phyloP scores from a whole-genome alignment of 2,113 vertebrate species.

The Syngnathus typhle region DNA sequence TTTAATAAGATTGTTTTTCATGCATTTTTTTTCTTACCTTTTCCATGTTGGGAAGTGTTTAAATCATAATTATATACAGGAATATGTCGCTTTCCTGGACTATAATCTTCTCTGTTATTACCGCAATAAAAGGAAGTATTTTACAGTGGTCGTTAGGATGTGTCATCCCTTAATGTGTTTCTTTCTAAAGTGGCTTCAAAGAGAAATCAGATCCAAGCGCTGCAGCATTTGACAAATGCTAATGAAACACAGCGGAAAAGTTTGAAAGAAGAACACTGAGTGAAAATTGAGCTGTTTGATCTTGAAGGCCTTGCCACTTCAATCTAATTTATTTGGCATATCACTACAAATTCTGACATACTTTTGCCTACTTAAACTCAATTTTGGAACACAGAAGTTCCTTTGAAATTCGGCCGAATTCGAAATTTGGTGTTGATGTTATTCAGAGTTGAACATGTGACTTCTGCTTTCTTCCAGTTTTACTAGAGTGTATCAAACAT shows the following conservation, averaged over 20 bases:
- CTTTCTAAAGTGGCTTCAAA: conserved; percentile 5
- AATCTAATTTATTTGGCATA: background rate
- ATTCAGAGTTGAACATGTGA: background rate
- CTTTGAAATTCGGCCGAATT: background rate
- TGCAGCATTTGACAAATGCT: conserved; percentile 15
- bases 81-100: conserved; percentile 30
- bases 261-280: conserved; percentile 6
- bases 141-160: conserved; percentile 11
- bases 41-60: conserved; percentile 39
- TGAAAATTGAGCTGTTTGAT: background rate
- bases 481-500: background rate
- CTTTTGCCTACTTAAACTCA: background rate
- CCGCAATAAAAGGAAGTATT: conserved; percentile 38
- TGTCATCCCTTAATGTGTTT: conserved; percentile 8
- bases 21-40: conserved; percentile 25
- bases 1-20: conserved; percentile 32
- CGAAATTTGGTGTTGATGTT: background rate
- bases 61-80: conserved; percentile 23
- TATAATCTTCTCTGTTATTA: conserved; percentile 29
- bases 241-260: conserved; percentile 17
- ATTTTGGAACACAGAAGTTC: background rate
- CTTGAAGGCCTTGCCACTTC: background rate
- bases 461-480: background rate
- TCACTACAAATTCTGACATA: background rate
- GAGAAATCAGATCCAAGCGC: conserved; percentile 3